phyloP scores from a whole-genome alignment of 2,888 invertebrate genomes.

The Cheiracanthium punctorium region DNA sequence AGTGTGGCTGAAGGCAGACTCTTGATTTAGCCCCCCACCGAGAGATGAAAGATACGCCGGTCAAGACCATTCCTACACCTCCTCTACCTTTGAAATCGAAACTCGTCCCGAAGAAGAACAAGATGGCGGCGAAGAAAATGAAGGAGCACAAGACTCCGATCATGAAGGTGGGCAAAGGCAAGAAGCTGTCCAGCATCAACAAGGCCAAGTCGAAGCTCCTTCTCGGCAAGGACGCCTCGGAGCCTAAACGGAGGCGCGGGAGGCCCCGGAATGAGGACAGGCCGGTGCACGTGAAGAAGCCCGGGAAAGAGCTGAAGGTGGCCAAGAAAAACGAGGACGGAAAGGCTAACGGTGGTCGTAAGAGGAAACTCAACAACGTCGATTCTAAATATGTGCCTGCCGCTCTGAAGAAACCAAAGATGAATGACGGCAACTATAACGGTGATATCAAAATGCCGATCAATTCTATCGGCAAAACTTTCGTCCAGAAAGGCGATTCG shows the following conservation, averaged over 20 bases:
- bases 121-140: constrained; percentile 41
- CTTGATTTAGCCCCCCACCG: no score
- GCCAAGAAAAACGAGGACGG: neutral
- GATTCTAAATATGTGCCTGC: constrained; percentile 18
- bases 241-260: constrained; percentile 42
- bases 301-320: constrained; percentile 18
- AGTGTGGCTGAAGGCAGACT: no score
- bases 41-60: constrained; percentile 51
- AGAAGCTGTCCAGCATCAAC: constrained; percentile 20
- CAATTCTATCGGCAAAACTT: constrained; percentile 2
- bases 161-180: constrained; percentile 22
- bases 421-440: constrained; percentile 37
- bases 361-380: constrained; percentile 18
- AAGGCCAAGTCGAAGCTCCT: constrained; percentile 34
- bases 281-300: constrained; percentile 15
- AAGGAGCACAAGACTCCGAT: constrained; percentile 35
- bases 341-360: constrained; percentile 17
- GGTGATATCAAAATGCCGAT: constrained; percentile 40
- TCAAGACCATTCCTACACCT: constrained; percentile 16
- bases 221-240: neutral
- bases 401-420: constrained; percentile 40
- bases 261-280: constrained; percentile 43
- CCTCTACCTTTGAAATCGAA: constrained; percentile 32
- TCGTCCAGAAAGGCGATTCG: constrained; percentile 14
- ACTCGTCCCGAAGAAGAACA: constrained; percentile 41